These are phyloP conservation scores for Camelus bactrianus DNA, from an alignment of 2,113 vertebrate genomes.

Conservation along the genomic window DNA sequence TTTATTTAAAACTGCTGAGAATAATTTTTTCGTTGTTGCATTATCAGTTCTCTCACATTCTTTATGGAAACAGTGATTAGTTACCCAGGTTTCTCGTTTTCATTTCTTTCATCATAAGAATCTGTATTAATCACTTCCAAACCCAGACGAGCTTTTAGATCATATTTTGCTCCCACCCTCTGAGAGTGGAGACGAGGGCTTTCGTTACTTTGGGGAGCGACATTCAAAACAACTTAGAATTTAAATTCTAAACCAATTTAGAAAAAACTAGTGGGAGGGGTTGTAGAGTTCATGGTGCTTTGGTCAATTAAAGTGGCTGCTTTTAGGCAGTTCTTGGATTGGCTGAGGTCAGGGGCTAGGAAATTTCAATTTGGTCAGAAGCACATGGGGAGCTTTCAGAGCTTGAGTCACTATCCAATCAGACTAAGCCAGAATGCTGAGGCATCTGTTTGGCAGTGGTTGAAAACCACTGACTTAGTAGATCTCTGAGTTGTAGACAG, in stretches of 20 bases:
- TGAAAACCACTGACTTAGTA: neutral
- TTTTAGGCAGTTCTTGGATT: neutral
- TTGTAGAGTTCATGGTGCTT: neutral
- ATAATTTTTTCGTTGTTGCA: too few relatives aligned
- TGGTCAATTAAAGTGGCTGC: neutral
- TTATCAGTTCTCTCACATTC: too few relatives aligned
- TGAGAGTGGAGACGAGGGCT: constrained; percentile 51
- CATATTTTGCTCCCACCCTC: constrained; percentile 68
- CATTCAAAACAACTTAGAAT: constrained; percentile 49
- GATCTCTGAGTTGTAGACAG: neutral
- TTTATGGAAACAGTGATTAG: constrained; percentile 39
- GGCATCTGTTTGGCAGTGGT: too few relatives aligned
- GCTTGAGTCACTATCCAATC: neutral
- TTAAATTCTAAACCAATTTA: neutral
- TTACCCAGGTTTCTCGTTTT: constrained; percentile 85
- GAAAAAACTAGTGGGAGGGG: neutral
- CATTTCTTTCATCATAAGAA: constrained; percentile 83
- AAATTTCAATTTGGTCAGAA: neutral
- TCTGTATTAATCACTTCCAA: constrained; percentile 84
- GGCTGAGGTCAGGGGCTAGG: neutral
- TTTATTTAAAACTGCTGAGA: too few relatives aligned
- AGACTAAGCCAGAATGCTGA: neutral
- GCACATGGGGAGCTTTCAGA: neutral
- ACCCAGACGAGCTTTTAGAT: constrained; percentile 70
- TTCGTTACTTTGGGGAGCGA: constrained; percentile 60